A percentile compares a stretch with the other conserved stretches of the same genome.
phyloP scores from a whole-genome alignment of 2,113 vertebrate species.

The Serilophus lunatus region DNA sequence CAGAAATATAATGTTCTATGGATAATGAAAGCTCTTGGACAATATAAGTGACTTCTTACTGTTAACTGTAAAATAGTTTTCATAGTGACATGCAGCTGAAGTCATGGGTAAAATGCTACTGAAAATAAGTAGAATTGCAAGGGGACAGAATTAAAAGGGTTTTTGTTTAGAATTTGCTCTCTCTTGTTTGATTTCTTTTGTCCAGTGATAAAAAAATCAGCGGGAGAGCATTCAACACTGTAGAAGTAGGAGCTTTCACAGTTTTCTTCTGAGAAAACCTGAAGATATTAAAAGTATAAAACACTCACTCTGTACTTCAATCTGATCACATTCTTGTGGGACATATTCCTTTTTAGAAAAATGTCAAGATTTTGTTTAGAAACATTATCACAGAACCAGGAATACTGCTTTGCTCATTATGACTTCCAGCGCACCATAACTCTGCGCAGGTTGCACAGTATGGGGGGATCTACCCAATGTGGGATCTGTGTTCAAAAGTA shows the following conservation, averaged over 20 bases:
- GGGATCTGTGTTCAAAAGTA: background rate
- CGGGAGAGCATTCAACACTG: background rate
- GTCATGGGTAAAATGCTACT: background rate
- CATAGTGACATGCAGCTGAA: background rate
- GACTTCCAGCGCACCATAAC: background rate
- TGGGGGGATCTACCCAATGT: background rate
- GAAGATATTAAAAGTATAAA: background rate
- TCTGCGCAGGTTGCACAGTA: background rate
- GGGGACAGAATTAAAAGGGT: background rate
- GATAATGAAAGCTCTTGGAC: background rate
- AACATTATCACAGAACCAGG: background rate
- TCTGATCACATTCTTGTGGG: background rate
- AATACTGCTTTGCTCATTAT: background rate
- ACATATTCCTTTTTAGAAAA: background rate
- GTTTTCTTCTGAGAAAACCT: background rate
- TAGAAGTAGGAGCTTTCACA: background rate
- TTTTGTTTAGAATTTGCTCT: background rate
- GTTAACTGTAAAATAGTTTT: background rate
- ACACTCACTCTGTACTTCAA: background rate
- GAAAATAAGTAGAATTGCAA: background rate
- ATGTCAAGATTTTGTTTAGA: background rate
- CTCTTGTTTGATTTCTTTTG: background rate
- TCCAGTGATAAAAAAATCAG: background rate
- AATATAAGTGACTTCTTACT: background rate
- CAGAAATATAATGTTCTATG: background rate